phyloP scores from a whole-genome alignment of 2,113 vertebrate species.

The Hirundichthys speculiger region DNA sequence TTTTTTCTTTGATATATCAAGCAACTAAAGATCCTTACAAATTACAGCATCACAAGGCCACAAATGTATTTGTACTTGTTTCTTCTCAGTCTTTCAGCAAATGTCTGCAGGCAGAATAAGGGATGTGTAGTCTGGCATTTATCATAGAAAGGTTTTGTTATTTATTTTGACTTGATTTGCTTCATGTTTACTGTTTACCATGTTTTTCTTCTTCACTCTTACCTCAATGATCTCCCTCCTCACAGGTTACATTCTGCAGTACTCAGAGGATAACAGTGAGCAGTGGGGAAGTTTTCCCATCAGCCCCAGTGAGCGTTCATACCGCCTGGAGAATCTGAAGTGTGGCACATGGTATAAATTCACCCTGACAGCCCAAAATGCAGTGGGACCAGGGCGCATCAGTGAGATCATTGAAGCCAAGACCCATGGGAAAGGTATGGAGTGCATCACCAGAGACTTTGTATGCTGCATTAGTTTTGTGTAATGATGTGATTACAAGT shows the following conservation, averaged over 20 bases:
- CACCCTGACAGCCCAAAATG: slow-evolving; percentile 97
- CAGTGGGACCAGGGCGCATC: slow-evolving; percentile 96
- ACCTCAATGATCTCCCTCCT: slow-evolving; percentile 6
- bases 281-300: slow-evolving; percentile 98
- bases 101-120: no score
- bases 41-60: no score
- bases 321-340: slow-evolving; percentile 93
- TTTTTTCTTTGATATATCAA: no score
- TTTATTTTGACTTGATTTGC: no score
- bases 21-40: no score
- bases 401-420: slow-evolving; percentile 99
- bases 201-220: neutral
- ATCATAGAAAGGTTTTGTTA: no score
- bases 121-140: no score
- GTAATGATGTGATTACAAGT: neutral
- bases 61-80: no score
- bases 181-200: no score
- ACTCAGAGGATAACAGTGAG: slow-evolving; percentile 98
- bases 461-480: neutral
- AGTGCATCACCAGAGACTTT: neutral
- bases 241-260: slow-evolving; percentile 95
- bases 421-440: slow-evolving; percentile 93
- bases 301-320: slow-evolving; percentile 96
- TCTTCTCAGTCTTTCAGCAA: no score
- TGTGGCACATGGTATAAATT: slow-evolving; percentile 99